Conservation (phyloP, 1,140 invertebrate species). For the Mercenaria mercenaria region DNA sequence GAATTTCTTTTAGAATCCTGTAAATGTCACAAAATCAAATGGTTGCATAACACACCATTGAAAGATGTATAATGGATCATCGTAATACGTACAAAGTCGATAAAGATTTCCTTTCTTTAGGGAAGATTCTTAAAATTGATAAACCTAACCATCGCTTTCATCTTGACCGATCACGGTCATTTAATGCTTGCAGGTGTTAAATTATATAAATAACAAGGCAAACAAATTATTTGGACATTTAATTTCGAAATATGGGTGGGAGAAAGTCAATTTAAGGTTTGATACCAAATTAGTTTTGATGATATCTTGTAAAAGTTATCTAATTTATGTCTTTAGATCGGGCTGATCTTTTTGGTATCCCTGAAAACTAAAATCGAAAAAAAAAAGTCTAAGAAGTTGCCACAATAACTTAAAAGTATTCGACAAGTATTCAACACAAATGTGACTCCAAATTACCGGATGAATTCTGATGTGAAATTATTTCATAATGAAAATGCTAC, state of each 20-base stretch:
- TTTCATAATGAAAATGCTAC: too few relatives aligned
- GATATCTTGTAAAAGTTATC: constrained; percentile 24
- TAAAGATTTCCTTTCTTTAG: neutral
- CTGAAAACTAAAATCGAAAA: too few relatives aligned
- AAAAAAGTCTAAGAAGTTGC: too few relatives aligned
- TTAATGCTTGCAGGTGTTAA: constrained; percentile 50
- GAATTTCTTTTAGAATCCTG: neutral
- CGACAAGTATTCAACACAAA: too few relatives aligned
- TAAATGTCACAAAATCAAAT: neutral
- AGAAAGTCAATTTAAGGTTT: neutral
- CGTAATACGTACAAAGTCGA: constrained; percentile 25
- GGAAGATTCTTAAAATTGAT: constrained; percentile 38
- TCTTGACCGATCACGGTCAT: constrained; percentile 51
- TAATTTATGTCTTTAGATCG: constrained; percentile 29
- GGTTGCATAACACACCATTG: neutral
- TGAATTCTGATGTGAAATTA: too few relatives aligned
- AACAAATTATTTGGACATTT: constrained; percentile 54
- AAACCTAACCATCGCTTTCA: constrained; percentile 27
- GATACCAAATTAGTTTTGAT: constrained; percentile 33
- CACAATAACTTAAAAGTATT: too few relatives aligned
- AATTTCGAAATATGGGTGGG: constrained; percentile 32
- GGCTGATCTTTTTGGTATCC: too few relatives aligned
- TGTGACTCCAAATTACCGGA: too few relatives aligned
- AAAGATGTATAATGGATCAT: neutral
- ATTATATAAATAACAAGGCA: constrained; percentile 36